Conservation (phyloP, 2,113 vertebrate genomes). For the Mesocricetus auratus region DNA sequence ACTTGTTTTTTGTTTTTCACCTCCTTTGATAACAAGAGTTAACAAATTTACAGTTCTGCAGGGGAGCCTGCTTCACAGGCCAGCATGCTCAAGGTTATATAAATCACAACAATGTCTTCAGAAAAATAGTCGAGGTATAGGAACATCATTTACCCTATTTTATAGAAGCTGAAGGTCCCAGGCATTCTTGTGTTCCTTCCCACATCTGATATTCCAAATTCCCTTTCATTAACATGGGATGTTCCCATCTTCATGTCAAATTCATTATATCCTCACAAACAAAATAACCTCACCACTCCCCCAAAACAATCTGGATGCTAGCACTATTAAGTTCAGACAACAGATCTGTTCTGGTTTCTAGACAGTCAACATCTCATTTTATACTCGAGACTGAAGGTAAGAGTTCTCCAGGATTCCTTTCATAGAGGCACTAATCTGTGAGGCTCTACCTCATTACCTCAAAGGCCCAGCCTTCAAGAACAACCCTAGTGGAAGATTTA, state of each 20-base stretch:
- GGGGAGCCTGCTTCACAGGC: neutral
- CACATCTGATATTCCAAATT: neutral
- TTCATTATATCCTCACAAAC: neutral
- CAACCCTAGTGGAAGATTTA: neutral
- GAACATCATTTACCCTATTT: neutral
- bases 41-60: neutral
- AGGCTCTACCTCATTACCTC: neutral
- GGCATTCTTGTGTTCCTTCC: neutral
- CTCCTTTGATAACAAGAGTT: neutral
- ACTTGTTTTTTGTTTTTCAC: neutral
- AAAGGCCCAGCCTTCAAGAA: neutral
- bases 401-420: neutral
- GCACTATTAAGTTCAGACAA: neutral
- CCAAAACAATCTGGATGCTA: neutral
- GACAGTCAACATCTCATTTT: neutral
- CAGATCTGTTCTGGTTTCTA: neutral
- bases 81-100: neutral
- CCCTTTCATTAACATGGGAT: neutral
- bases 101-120: neutral
- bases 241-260: neutral
- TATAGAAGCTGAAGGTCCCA: neutral
- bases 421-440: neutral
- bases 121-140: neutral
- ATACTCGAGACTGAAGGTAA: neutral
- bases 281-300: neutral